Evolutionary conservation across 2,888 invertebrate species (phyloP).

Genomic region (Mechanitis messenoides): DNA sequence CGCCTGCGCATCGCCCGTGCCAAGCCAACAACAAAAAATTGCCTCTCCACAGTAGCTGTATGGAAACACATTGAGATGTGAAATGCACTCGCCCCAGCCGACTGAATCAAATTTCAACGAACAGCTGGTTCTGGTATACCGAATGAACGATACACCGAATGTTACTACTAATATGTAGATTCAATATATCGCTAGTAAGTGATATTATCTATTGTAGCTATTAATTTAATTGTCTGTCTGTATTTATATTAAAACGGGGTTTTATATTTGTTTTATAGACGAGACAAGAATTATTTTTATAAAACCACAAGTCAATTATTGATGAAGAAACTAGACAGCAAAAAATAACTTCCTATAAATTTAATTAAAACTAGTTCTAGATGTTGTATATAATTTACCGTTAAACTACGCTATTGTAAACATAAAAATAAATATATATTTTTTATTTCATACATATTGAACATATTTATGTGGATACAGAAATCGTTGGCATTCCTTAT

Average conservation of each 20-base stretch:
- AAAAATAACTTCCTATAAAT: too few relatives aligned
- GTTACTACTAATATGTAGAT: constrained; percentile 16
- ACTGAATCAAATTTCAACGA: constrained; percentile 65
- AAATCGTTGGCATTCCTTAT: constrained; percentile 5
- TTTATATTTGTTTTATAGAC: too few relatives aligned
- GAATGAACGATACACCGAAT: constrained; percentile 51
- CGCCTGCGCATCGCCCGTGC: constrained; percentile 24
- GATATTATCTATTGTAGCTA: background rate
- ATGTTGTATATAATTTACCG: too few relatives aligned
- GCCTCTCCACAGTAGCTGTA: constrained; percentile 23
- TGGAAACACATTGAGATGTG: constrained; percentile 28
- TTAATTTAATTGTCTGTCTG: too few relatives aligned
- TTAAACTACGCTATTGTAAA: too few relatives aligned
- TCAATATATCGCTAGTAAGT: background rate
- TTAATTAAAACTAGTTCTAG: too few relatives aligned
- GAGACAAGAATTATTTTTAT: too few relatives aligned
- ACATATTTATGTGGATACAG: background rate
- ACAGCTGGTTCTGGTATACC: constrained; percentile 56
- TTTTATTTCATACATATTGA: background rate
- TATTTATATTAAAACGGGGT: too few relatives aligned
- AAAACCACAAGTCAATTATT: too few relatives aligned
- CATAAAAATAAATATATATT: background rate
- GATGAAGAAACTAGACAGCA: too few relatives aligned
- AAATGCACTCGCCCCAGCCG: constrained; percentile 58
- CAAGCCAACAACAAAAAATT: constrained; percentile 23